Evolutionary conservation across 2,797 vertebrate genomes (phyloP), one percentile per base, ranked within the genome.

Genomic region (Pipistrellus kuhlii): DNA sequence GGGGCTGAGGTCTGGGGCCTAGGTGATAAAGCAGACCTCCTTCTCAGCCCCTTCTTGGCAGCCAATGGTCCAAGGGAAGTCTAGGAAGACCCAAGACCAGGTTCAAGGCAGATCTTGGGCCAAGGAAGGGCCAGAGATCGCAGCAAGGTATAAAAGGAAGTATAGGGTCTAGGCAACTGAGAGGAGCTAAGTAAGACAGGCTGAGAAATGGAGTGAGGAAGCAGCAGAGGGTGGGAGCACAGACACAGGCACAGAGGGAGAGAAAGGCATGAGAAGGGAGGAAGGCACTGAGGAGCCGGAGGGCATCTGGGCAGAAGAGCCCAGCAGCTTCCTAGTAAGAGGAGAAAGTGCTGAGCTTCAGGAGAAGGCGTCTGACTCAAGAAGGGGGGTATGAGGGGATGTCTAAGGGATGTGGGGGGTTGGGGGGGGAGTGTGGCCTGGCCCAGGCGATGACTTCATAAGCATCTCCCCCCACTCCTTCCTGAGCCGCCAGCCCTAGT

Each of bases 391-490:
- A n/a, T 83, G 59, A 23, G 68, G 71, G 55, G 76, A 10, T 35
- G 75, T 81, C 90, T 96, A 23, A 14, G 71, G 59, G 66, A 46
- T 17, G 32, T 57, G 86, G 89, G 85, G 88, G 69, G 41, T 35
- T 78, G 25, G n/a, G 35, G 35, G 35, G 18, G 21, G 35, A 8
- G n/a, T 85, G 55, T 14, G 83, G 90, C 90, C 66, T 46, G 66
- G 90, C 88, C 91, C 75, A 91, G 83, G 85, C 27, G 1, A 96
- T 97, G 96, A 97, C 91, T 93, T 96, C 96, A 97, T 57, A 95
- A 78, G 78, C 85, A 75, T 85, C 91, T 88, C 83, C 85, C 84
- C 91, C 59, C 38, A 93, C 82, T 90, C 81, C 83, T 96, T 95
- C 86, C 89, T 78, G 73, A 97, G 78, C 94, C 4, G 27, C 73